Evolutionary conservation across 92 coral and sea anemone genomes (phyloP).

Genomic region (Parazoanthus swiftii): DNA sequence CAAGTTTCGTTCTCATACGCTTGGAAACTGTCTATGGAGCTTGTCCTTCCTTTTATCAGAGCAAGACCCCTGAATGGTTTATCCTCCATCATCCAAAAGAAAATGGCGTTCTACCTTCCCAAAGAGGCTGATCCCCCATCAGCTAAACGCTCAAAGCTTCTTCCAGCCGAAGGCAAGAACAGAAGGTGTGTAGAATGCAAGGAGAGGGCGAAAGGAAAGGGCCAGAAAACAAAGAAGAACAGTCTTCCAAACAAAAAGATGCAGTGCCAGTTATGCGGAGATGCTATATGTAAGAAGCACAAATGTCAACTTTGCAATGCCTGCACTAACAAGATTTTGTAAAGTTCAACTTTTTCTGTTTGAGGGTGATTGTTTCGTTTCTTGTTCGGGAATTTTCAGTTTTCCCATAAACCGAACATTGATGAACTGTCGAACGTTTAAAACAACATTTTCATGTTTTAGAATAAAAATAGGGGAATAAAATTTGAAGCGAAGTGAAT

Average conservation of each 20-base stretch:
- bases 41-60: conserved; percentile 35
- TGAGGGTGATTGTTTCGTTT: conserved; percentile 4
- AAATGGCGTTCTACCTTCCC: conserved; percentile 36
- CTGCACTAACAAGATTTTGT: conserved; percentile 13
- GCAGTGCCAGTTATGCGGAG: conserved; percentile 4
- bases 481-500: too few relatives aligned
- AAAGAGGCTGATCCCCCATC: conserved; percentile 11
- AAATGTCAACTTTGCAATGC: conserved; percentile 17
- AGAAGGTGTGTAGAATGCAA: not conserved
- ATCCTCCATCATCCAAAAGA: conserved; percentile 24
- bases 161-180: conserved; percentile 20
- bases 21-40: conserved; percentile 31
- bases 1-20: conserved; percentile 38
- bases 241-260: conserved; percentile 13
- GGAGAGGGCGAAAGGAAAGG: conserved; percentile 15
- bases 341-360: not conserved
- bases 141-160: conserved; percentile 27
- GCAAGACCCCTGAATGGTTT: conserved; percentile 32
- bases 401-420: conserved; percentile 18
- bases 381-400: not conserved
- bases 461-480: too few relatives aligned
- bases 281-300: conserved; percentile 9
- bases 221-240: conserved; percentile 21
- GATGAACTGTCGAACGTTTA: not conserved
- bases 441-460: conserved; percentile 1